These are phyloP conservation scores for Panurus biarmicus DNA, from an alignment of 2,113 vertebrate species.

Conservation along the genomic window DNA sequence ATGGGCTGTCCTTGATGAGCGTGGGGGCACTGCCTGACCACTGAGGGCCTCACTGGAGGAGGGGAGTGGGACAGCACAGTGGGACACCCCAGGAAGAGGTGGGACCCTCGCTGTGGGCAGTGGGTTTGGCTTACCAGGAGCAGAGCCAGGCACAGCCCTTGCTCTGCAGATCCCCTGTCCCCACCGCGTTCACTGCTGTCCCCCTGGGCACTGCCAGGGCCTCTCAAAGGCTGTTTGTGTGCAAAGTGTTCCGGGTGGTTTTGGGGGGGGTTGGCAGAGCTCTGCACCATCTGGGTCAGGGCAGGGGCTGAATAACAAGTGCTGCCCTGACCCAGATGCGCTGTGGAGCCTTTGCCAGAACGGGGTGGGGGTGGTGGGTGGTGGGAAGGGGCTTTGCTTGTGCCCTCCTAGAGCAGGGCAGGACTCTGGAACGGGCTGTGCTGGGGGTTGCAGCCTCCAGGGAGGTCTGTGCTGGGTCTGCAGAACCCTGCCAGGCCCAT, in stretches of 20 bases:
- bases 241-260: constrained; percentile 15
- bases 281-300: constrained; percentile 56
- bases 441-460: neutral
- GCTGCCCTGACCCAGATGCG: constrained; percentile 38
- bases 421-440: neutral
- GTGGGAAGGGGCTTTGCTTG: rapidly evolving
- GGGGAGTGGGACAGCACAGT: neutral
- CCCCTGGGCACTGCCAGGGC: neutral
- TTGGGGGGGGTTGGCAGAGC: constrained; percentile 4
- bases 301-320: constrained; percentile 43
- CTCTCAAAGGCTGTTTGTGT: constrained; percentile 54
- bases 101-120: neutral
- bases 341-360: neutral
- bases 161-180: neutral
- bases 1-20: neutral
- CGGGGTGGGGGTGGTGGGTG: rapidly evolving
- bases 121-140: rapidly evolving
- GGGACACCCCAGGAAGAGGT: too few species aligned
- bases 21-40: rapidly evolving
- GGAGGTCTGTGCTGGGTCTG: neutral
- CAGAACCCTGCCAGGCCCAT: rapidly evolving
- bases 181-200: rapidly evolving
- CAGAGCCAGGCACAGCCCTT: neutral
- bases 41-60: rapidly evolving
- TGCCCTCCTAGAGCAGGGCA: neutral